A percentile compares a stretch with the other conserved stretches of the same genome.
phyloP scores from a whole-genome alignment of 2,113 vertebrate genomes.

The Brachyhypopomus occidentalis region DNA sequence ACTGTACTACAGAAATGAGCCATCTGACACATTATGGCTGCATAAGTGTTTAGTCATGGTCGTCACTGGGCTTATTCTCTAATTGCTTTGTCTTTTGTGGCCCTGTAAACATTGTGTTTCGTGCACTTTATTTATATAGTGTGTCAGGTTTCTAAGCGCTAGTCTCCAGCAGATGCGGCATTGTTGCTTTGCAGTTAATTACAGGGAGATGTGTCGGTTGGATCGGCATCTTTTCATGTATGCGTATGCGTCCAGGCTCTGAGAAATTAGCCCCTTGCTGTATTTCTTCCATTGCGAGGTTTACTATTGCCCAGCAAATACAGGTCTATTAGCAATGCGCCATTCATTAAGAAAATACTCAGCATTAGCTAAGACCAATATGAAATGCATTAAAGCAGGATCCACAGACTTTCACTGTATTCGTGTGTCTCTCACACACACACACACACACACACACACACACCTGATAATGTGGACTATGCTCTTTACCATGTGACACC shows the following conservation, averaged over 20 bases:
- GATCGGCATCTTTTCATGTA: conserved; percentile 35
- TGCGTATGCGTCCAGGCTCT: background rate
- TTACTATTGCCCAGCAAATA: conserved; percentile 19
- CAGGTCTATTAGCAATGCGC: background rate
- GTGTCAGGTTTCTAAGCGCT: conserved; percentile 27
- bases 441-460: background rate
- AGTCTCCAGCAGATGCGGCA: conserved; percentile 16
- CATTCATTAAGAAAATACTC: background rate
- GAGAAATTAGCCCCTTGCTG: conserved; percentile 4
- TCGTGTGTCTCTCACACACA: background rate
- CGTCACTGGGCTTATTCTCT: background rate
- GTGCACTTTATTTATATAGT: conserved; percentile 2
- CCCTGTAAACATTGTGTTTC: conserved; percentile 8
- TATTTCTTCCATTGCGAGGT: background rate
- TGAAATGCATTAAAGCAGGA: background rate
- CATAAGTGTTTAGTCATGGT: conserved; percentile 8
- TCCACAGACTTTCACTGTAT: no score
- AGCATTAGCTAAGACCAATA: background rate
- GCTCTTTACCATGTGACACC: background rate
- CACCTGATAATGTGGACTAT: background rate
- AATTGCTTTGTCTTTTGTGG: background rate
- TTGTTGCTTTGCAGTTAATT: conserved; percentile 42
- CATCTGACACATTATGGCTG: background rate
- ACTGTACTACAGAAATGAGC: conserved; percentile 11
- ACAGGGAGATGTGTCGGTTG: conserved; percentile 31